Base-by-base conservation (phyloP, 2,113 vertebrate species). In the Pagrus major region DNA sequence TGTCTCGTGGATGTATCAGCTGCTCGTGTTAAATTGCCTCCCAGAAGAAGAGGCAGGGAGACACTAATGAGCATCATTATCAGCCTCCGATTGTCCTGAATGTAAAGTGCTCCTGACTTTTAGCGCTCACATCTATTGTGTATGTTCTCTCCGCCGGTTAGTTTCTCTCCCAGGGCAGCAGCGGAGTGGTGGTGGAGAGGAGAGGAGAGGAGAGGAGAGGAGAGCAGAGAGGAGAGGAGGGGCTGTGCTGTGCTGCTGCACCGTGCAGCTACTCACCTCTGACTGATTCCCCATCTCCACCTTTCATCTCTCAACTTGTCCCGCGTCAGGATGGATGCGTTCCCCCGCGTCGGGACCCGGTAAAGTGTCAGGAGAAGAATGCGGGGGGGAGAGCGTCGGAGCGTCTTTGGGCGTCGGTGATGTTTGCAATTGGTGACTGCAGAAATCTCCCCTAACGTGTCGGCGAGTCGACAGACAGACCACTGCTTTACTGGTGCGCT, bases 401-500 rank as follows among this genome's bases (percentile, higher is more conserved):
- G 73, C 6, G 76, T 77, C 68, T 81, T 25, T 58, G 84, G 88
- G 88, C 90, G 87, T 89, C 91, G 89, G 81, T 90, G 83, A 89
- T 92, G 88, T 85, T 90, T 86, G 76, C 89, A 56, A 41, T 78
- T 85, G 86, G 80, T 75, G 92, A 86, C 86, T 90, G 90, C 86
- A 86, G 86, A 86, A 88, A 91, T 78, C 83, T 54, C 75, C 75
- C 87, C n/a, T n/a, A 88, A 81, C 86, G 90, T 78, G 88, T 82
- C 76, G 68, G 78, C 56, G 69, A 83, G 59, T 71, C 81, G 76
- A 80, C 79, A 31, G 88, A 82, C 47, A 31, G 88, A 82, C 47
- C 85, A 35, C 78, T 64, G 86, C 81, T 47, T n/a, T 9, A 63
- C 83, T 76, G 78, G 89, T 81, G 91, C 90, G 85, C 91, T 84